A percentile compares a stretch with the other conserved stretches of the same genome.
These are phyloP conservation scores for Calliphora vicina DNA, from an alignment of 1,140 invertebrate genomes.

Conservation along the genomic window DNA sequence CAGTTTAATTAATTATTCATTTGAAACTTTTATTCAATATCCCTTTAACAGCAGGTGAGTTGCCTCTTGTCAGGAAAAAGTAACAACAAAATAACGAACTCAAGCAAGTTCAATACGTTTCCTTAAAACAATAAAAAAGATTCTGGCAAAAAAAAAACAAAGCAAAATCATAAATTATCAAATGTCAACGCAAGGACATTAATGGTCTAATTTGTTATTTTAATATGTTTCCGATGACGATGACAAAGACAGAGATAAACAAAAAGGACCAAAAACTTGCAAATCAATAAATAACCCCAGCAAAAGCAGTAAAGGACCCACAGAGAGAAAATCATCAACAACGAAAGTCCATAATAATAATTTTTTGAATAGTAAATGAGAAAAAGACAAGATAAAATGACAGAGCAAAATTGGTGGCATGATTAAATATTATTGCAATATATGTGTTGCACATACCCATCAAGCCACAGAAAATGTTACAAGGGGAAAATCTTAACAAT, in stretches of 20 bases:
- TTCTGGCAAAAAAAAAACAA: too few relatives aligned
- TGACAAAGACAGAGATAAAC: background rate
- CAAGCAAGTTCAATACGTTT: too few relatives aligned
- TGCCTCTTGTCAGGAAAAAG: too few relatives aligned
- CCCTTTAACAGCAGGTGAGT: too few relatives aligned
- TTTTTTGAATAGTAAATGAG: too few relatives aligned
- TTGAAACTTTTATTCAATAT: too few relatives aligned
- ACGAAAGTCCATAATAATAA: too few relatives aligned
- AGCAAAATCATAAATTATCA: background rate
- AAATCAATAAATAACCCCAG: background rate
- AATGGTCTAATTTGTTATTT: background rate
- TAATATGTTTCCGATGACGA: background rate
- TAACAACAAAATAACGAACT: too few relatives aligned
- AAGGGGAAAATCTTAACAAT: background rate
- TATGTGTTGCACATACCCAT: too few relatives aligned
- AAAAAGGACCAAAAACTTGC: background rate
- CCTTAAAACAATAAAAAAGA: too few relatives aligned
- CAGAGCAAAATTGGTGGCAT: background rate
- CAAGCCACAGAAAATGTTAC: background rate
- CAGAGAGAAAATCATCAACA: too few relatives aligned
- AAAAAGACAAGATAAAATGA: background rate
- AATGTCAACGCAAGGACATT: background rate
- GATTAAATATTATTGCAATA: background rate
- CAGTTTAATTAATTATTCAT: too few relatives aligned
- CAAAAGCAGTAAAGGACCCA: background rate